Percentiles rank a stretch among this genome's conserved stretches.
phyloP scores from a whole-genome alignment of 2,888 invertebrate species.

The Ochropleura plecta region DNA sequence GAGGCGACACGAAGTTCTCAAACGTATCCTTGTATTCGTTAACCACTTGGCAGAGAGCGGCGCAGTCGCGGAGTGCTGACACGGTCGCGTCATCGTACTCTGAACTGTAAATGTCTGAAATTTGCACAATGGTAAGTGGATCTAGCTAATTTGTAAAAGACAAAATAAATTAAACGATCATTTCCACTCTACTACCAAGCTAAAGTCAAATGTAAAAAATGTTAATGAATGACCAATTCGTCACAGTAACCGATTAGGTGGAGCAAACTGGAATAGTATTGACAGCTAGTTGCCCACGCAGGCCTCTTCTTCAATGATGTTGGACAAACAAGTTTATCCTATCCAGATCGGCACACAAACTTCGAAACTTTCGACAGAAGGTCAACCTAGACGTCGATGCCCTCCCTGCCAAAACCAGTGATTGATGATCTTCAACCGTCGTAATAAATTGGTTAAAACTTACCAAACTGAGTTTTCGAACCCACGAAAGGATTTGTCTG shows the following conservation, averaged over 20 bases:
- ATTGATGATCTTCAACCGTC: not conserved
- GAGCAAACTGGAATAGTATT: not conserved
- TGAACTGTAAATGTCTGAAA: conserved; percentile 79
- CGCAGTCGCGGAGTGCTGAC: conserved; percentile 79
- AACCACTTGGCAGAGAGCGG: conserved; percentile 74
- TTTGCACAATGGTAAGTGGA: not conserved
- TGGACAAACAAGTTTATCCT: not conserved
- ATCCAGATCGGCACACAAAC: not conserved
- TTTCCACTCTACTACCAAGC: not conserved
- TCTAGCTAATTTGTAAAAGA: not conserved
- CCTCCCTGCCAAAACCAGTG: not conserved
- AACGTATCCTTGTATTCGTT: conserved; percentile 76
- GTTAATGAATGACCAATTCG: not conserved
- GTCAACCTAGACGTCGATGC: not conserved
- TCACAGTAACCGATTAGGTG: not conserved
- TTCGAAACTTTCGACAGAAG: too few relatives aligned
- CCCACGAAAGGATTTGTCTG: conserved; percentile 65
- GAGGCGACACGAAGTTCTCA: conserved; percentile 82
- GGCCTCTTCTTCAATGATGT: not conserved
- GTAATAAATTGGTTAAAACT: conserved; percentile 4
- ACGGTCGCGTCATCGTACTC: conserved; percentile 75
- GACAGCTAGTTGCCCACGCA: not conserved
- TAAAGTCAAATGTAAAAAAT: not conserved
- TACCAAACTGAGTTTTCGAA: conserved; percentile 71
- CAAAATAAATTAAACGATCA: not conserved